phyloP scores from a whole-genome alignment of 2,113 vertebrate species.

The Pyxicephalus adspersus region DNA sequence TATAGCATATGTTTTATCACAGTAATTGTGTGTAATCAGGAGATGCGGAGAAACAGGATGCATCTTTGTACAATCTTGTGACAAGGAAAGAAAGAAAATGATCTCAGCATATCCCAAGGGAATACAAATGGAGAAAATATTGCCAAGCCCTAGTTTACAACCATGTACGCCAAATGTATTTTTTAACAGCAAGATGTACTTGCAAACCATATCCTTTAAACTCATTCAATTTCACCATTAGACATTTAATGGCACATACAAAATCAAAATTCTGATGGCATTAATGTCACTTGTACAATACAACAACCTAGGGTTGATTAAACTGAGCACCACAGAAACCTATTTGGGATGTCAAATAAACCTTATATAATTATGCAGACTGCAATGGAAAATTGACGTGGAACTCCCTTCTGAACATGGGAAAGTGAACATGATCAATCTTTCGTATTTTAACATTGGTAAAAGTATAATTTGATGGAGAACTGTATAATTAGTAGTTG shows the following conservation, averaged over 20 bases:
- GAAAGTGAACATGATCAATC: neutral
- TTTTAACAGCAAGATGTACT: conserved; percentile 30
- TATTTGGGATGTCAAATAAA: conserved; percentile 47
- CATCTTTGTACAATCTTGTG: conserved; percentile 28
- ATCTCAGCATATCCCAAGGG: conserved; percentile 32
- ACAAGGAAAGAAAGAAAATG: conserved; percentile 24
- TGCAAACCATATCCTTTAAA: neutral
- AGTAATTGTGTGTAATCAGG: conserved; percentile 1
- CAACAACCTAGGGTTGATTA: conserved; percentile 22
- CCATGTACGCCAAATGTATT: conserved; percentile 23
- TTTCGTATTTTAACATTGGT: no score
- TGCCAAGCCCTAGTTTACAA: conserved; percentile 32
- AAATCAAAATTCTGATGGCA: conserved; percentile 12
- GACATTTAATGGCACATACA: conserved; percentile 14
- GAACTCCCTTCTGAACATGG: conserved; percentile 31
- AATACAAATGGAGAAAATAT: conserved; percentile 14
- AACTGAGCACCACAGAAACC: conserved; percentile 32
- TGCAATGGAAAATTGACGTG: conserved; percentile 22
- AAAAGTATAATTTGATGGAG: no score
- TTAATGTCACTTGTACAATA: conserved; percentile 21
- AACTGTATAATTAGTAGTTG: no score
- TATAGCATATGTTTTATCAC: conserved; percentile 1
- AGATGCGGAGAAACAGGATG: conserved; percentile 38
- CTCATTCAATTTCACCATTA: conserved; percentile 18
- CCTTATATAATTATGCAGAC: conserved; percentile 39